Base-by-base conservation (phyloP, 2,113 vertebrate species). In the Symphodus melops region DNA sequence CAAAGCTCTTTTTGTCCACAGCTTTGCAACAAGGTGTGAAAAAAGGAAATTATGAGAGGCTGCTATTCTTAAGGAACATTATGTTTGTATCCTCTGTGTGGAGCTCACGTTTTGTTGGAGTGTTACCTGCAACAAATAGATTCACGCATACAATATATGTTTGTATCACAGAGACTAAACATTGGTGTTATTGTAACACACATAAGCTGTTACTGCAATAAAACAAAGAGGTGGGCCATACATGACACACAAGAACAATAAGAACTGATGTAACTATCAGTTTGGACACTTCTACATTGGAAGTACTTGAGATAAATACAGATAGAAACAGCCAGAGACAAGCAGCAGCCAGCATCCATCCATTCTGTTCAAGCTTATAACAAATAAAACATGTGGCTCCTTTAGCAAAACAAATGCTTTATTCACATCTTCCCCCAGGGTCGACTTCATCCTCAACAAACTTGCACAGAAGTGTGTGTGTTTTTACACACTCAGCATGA, bases 21-120 rank as follows among this genome's bases (percentile, higher is more conserved):
- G 11, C 48, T 78, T 71, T 33, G 62, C 74, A 84, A 56, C 53
- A 82, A 77, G 76, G 62, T 84, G 54, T 57, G 37, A 72, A 65
- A 69, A 42, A 62, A 11, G 56, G 70, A 56, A 65, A 53, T 4
- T 12, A 52, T 68, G 5, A 65, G 46, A 51, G 58, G 28, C 51
- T 68, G 9, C 53, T 71, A 48, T 57, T 68, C 49, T 71, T 19
- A 42, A 49, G 23, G 28, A 39, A 33, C 62, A 42, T 19, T 28
- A 21, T 65, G 48, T 48, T 25, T 66, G 53, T 36, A 20, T 58
- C 61, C 20, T 58, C 63, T 54, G 39, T 12, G 16, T 12, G 46
- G 16, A 68, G 11, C 11, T 53, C 21, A 4, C 14, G 1, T 54
- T 14, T 66, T 28, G 46, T 48, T 9, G 37, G 11, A 54, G 25